phyloP scores from a whole-genome alignment of 2,797 vertebrate genomes.

The Tarsius wallacei region DNA sequence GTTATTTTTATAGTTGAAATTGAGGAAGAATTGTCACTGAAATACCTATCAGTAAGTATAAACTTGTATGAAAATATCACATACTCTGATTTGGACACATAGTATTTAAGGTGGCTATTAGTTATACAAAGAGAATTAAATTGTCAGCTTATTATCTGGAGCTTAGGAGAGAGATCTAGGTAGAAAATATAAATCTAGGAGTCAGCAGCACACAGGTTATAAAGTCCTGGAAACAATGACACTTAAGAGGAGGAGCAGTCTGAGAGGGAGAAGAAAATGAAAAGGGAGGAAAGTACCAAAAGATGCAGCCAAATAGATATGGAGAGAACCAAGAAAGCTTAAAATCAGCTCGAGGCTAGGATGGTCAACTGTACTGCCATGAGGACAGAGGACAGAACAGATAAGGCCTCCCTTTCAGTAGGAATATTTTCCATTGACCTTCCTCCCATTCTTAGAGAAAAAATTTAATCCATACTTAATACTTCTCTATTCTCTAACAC shows the following conservation, averaged over 20 bases:
- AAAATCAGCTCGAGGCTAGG: neutral
- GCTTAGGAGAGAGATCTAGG: neutral
- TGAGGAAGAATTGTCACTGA: neutral
- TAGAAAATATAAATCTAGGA: neutral
- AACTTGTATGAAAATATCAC: neutral
- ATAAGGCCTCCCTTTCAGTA: neutral
- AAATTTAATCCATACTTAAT: neutral
- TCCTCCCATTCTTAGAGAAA: neutral
- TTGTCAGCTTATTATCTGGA: neutral
- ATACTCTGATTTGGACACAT: neutral
- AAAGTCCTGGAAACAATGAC: neutral
- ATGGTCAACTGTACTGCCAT: neutral
- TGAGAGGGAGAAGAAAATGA: neutral
- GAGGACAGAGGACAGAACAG: neutral
- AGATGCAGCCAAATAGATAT: neutral
- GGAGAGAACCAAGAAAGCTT: neutral
- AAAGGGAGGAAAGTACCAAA: neutral
- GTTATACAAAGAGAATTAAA: neutral
- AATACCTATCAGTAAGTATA: neutral
- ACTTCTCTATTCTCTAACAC: neutral
- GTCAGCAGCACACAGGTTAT: neutral
- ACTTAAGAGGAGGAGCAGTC: neutral
- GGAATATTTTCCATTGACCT: neutral
- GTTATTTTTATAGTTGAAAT: constrained; percentile 56
- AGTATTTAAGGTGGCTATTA: neutral